Conservation (phyloP, 2,797 vertebrate genomes). For the Chelidonichthys spinosus region DNA sequence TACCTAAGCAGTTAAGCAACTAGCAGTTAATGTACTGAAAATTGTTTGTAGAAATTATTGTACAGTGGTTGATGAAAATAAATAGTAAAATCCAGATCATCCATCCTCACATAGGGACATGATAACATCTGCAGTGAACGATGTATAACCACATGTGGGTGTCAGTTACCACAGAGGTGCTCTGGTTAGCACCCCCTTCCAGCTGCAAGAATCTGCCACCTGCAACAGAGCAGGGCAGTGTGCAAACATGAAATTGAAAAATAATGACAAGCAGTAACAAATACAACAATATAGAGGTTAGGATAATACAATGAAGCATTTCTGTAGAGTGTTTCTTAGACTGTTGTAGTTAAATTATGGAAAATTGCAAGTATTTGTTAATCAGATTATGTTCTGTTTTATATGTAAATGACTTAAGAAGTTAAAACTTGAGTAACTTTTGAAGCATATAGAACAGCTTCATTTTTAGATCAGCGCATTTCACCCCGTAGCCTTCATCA, state of each 20-base stretch:
- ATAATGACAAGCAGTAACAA: not conserved
- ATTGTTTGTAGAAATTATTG: not conserved
- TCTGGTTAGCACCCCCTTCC: conserved; percentile 80
- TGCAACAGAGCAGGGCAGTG: conserved; percentile 52
- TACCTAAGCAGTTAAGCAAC: not conserved
- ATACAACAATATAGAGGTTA: not conserved
- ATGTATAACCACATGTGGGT: not conserved
- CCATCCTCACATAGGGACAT: not conserved
- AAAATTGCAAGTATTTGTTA: not conserved
- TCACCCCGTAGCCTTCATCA: not conserved
- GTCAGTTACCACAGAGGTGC: conserved; percentile 82
- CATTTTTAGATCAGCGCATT: too few species aligned
- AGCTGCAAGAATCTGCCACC: conserved; percentile 80
- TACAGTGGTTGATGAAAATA: not conserved
- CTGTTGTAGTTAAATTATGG: not conserved
- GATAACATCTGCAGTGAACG: not conserved
- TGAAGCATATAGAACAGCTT: too few species aligned
- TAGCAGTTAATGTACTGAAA: not conserved
- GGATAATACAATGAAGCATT: not conserved
- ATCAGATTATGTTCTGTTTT: not conserved
- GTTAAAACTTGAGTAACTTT: not conserved
- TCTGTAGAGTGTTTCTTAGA: not conserved
- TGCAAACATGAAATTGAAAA: not conserved
- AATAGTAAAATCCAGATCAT: not conserved
- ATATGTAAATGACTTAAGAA: conserved; percentile 37